Percentiles rank a stretch among this genome's conserved stretches.
Evolutionary conservation across 1,140 invertebrate species (phyloP).

Genomic region (Gonioctena quinquepunctata): DNA sequence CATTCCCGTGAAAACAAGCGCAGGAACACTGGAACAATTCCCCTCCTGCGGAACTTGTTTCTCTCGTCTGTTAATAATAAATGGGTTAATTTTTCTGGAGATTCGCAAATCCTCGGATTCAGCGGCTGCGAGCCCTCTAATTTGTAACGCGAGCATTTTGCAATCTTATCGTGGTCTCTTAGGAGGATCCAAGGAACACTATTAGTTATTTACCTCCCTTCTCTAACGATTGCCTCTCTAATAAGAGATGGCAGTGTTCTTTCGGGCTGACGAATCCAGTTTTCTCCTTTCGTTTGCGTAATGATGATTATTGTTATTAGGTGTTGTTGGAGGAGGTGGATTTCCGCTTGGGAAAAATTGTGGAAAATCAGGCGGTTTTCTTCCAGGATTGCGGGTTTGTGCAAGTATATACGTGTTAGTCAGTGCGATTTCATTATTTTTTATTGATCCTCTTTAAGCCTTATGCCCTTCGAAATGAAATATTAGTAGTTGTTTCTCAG

Average conservation of each 20-base stretch:
- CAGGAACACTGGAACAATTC: conserved; percentile 44
- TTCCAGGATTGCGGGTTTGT: too few species aligned
- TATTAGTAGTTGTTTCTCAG: too few species aligned
- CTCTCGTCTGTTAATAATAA: conserved; percentile 49
- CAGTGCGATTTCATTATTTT: too few species aligned
- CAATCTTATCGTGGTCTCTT: conserved; percentile 43
- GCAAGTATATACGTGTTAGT: too few species aligned
- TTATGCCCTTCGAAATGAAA: too few species aligned
- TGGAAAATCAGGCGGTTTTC: background rate
- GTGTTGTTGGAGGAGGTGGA: background rate
- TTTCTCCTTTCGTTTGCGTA: conserved; percentile 28
- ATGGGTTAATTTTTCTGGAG: conserved; percentile 50
- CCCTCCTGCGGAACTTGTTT: conserved; percentile 38
- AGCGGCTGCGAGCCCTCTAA: conserved; percentile 40
- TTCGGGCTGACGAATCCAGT: conserved; percentile 30
- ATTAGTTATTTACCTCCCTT: conserved; percentile 40
- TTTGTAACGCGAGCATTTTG: conserved; percentile 46
- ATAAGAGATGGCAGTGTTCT: conserved; percentile 30
- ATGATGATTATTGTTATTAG: conserved; percentile 30
- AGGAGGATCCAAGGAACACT: conserved; percentile 25
- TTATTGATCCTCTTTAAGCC: too few species aligned
- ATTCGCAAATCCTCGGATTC: conserved; percentile 44
- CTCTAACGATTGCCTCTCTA: conserved; percentile 33
- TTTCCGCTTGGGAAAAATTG: background rate
- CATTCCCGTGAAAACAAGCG: conserved; percentile 23